Base-by-base conservation (phyloP, 2,113 vertebrate species). In the Pao palembangensis region DNA sequence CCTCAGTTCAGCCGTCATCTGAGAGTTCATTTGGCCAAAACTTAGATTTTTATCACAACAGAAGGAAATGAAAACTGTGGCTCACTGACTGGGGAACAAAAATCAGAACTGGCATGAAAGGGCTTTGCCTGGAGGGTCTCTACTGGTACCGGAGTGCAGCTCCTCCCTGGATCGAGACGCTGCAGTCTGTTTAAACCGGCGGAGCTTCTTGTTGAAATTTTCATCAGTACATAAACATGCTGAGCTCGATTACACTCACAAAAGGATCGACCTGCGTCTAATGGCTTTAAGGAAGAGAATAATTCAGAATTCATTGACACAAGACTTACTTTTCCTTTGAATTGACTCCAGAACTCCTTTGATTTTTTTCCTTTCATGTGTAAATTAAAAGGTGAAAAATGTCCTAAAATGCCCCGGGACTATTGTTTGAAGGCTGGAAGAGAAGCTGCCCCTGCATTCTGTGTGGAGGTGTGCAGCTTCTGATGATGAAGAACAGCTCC, bases 341-440 rank as follows among this genome's bases (percentile, higher is more conserved):
- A 67, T 62, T 72, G 46, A 65, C 73, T 68, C 58, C 28, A 64
- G 55, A 54, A 47, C 55, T 78, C 64, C 71, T 81, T 81, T 83
- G 69, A 79, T 78, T 70, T 68, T 70, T 68, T 61, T 68, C 61
- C 71, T 86, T 83, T 81, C 78, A 82, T 79, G 82, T 83, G 75
- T 71, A 76, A 81, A 83, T 87, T 76, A 68, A 82, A 80, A 73
- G 0, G 23, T 61, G n/a, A n/a, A 47, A 80, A 75, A 60, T 25
- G 63, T 73, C 75, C 69, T 76, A 68, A 81, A 65, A 51, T 61
- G 69, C 80, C 76, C 53, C 0, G 28, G 75, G 70, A 71, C 49
- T 72, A 44, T 83, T 81, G 76, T 87, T 81, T 78, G 78, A 85
- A 74, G 64, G 43, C 25, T 19, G 77, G 16, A 64, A 20, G 48